Evolutionary conservation across 2,113 vertebrate species (phyloP).

Genomic region (Tauraco erythrolophus): DNA sequence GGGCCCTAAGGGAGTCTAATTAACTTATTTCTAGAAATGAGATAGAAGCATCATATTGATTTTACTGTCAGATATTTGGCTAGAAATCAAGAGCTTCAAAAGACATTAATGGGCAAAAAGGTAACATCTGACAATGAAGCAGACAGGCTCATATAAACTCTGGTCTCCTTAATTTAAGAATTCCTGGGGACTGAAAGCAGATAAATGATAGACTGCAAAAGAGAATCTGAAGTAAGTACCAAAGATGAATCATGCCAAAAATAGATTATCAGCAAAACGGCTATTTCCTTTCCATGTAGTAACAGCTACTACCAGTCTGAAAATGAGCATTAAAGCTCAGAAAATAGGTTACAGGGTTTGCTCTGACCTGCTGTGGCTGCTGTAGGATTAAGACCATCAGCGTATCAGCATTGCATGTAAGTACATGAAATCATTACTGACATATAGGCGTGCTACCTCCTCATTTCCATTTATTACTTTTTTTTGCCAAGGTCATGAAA

Average conservation of each 20-base stretch:
- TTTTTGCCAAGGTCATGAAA: background rate
- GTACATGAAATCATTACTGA: background rate
- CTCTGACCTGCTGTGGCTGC: background rate
- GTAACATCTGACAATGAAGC: background rate
- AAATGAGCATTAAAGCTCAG: constrained; percentile 25
- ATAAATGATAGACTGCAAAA: constrained; percentile 12
- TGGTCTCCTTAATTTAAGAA: constrained; percentile 24
- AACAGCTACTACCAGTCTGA: background rate
- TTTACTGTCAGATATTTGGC: constrained; percentile 62
- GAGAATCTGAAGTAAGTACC: background rate
- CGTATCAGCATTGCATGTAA: background rate
- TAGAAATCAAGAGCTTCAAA: constrained; percentile 54
- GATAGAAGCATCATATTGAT: constrained; percentile 11
- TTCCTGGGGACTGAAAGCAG: constrained; percentile 1
- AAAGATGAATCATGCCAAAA: background rate
- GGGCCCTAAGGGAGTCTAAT: constrained; percentile 47
- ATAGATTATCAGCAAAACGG: background rate
- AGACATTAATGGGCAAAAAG: background rate
- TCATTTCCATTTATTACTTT: background rate
- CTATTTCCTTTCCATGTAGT: constrained; percentile 25
- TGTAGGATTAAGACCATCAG: background rate
- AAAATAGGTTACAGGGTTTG: constrained; percentile 12
- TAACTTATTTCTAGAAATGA: constrained; percentile 31
- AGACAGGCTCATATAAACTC: constrained; percentile 15
- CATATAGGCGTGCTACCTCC: background rate